Base-by-base conservation (phyloP, 2,888 invertebrate species). In the Tuberolachnus salignus region DNA sequence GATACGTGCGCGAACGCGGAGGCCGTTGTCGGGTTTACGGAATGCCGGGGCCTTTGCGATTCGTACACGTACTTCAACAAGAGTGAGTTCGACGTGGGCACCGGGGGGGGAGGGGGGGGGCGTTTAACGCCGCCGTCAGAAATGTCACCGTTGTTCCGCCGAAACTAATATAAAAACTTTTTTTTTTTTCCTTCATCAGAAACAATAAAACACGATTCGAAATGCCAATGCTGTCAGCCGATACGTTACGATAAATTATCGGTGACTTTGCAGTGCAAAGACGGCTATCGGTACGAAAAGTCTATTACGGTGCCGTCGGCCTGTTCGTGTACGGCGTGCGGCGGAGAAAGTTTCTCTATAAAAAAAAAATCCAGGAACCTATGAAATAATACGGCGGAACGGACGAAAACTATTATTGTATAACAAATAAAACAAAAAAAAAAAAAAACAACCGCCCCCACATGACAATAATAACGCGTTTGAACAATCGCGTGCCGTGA, bases 21-120 rank as follows among this genome's bases (percentile, higher is more conserved):
- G 74, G 87, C 89, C 0, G 86, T 93, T 21, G 82, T 83, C 6
- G 89, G 89, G 8, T 89, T 93, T 83, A 89, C 88, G 11, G 90
- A 92, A 85, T 94, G 94, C 83, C 87, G 88, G 69, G 94, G 94
- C 0, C 84, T 86, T 16, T 94, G 94, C 83, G 86, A 88, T 82
- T 92, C 93, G 0, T 89, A 90, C 21, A 91, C 92, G 0, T 85
- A 88, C n/a, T 93, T 89, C 82, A 91, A 91, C 83, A 85, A 87
- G 83, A 86, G 92, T 92, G 84, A 88, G 73, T 1, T 34, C 6
- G 3, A 34, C 6, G 6, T 34, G 3, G 34, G 6, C 34, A 34
- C 6, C 34, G 34, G 6, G 34, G 3, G 34, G 34, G 3, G 34
- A 34, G 6, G 34, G 3, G 6, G 3, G 34, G 6, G 6, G 34